A percentile compares a stretch with the other conserved stretches of the same genome.
Evolutionary conservation across 2,113 vertebrate species (phyloP).

Genomic region (Otocyon megalotis): DNA sequence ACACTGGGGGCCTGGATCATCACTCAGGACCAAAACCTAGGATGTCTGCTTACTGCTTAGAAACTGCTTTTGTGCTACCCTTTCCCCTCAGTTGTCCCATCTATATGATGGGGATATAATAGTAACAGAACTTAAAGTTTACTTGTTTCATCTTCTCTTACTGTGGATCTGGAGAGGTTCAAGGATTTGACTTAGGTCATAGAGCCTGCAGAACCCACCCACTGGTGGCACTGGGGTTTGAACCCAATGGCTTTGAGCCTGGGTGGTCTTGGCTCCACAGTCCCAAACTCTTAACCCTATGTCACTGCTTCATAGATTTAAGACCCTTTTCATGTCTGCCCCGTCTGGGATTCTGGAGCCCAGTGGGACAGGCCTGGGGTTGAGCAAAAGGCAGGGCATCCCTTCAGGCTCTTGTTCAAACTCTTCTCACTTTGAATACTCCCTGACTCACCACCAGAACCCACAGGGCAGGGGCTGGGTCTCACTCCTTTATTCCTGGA

Average conservation of each 20-base stretch:
- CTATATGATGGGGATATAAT: not conserved
- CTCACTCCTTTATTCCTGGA: not conserved
- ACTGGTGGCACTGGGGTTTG: rapidly evolving
- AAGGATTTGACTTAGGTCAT: not conserved
- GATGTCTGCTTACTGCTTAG: not conserved
- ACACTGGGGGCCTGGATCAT: not conserved
- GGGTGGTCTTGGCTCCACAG: not conserved
- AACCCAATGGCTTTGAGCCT: not conserved
- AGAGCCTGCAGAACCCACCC: too few relatives aligned
- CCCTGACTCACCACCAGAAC: not conserved
- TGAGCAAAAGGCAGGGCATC: not conserved
- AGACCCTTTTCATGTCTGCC: not conserved
- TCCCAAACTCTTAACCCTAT: not conserved
- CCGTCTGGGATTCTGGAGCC: constrained; percentile 4
- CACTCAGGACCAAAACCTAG: not conserved
- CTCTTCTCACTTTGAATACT: not conserved
- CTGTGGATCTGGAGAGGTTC: not conserved
- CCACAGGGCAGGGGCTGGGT: not conserved
- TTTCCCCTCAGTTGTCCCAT: not conserved
- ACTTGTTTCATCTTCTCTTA: not conserved
- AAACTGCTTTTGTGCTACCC: not conserved
- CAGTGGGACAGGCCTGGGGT: not conserved
- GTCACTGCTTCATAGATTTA: not conserved
- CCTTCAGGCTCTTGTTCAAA: not conserved
- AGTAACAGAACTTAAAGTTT: not conserved